Percentiles rank a stretch among this genome's conserved stretches.
Evolutionary conservation across 2,113 vertebrate species (phyloP).

Genomic region (Neogale vison): DNA sequence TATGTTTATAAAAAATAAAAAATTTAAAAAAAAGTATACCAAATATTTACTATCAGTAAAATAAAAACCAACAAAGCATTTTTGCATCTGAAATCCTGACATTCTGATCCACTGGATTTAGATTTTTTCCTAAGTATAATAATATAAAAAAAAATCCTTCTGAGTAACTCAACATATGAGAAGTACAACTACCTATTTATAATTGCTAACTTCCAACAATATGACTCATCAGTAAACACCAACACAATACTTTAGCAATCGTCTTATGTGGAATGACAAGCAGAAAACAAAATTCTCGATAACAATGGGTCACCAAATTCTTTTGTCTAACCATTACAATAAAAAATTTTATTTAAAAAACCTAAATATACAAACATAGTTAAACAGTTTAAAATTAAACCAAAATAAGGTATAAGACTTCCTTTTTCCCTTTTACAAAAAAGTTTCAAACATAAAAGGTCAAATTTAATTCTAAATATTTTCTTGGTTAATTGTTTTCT

Average conservation of each 20-base stretch:
- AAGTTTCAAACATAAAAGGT: constrained; percentile 37
- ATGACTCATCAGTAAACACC: constrained; percentile 8
- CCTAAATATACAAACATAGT: neutral
- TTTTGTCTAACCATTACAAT: neutral
- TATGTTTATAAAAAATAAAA: no score
- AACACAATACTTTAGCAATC: neutral
- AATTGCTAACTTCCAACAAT: constrained; percentile 47
- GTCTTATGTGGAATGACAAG: neutral
- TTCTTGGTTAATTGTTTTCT: constrained; percentile 39
- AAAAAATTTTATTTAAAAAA: constrained; percentile 45
- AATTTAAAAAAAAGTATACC: no score
- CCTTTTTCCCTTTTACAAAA: neutral
- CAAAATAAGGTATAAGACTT: constrained; percentile 13
- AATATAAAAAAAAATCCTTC: neutral
- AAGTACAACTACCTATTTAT: constrained; percentile 12
- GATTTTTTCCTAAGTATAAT: constrained; percentile 4
- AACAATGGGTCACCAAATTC: neutral
- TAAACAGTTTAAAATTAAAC: constrained; percentile 46
- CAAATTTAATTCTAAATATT: constrained; percentile 50
- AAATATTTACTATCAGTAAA: constrained; percentile 38
- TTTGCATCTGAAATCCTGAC: neutral
- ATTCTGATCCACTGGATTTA: neutral
- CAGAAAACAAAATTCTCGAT: constrained; percentile 41
- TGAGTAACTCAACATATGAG: constrained; percentile 5
- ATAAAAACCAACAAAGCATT: constrained; percentile 35